Base-by-base conservation (phyloP, 1,140 invertebrate species). In the Drosophila insularis region DNA sequence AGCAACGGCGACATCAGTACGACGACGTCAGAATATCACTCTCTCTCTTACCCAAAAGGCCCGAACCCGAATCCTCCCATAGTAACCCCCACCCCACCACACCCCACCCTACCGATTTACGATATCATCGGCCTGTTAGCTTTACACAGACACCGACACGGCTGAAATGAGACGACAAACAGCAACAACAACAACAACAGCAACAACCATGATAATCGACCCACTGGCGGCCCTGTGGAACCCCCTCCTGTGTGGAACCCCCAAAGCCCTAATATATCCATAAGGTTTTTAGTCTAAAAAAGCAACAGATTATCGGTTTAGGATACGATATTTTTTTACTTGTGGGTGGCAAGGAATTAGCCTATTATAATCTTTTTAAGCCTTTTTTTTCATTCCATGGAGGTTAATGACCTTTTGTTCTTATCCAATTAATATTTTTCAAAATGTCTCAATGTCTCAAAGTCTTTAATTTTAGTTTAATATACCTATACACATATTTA, bases 171-270 rank as follows among this genome's bases (percentile, higher is more conserved):
- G 84, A 80, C 84, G 84, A 78, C 73, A 87, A 89, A 89, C 84
- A 50, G 21, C 62, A 37, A 11, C 35, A 37, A 37, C 11, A 37
- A 37, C 32, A 35, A 35, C 32, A 35, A 35, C 32, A 35, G 8
- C 32, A 35, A 43, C 43, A 87, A 71, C 58, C 84, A 76, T 78
- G 89, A 87, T 84, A 80, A 89, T 80, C 84, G 76, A 87, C 84
- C 84, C 84, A 87, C 73, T 80, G 84, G 80, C 84, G 84, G 80
- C 84, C 89, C 84, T 66, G 85, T 87, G 84, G 84, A 71, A 66
- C 58, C 35, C 58, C 35, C 58, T 35, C 10, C 27, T 27, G 27
- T 5, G 2, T 27, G 27, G 11, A 37, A 74, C 68, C 54, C 54
- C 21, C 54, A 53, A 74, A 55, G 66, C 60, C 35, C 59, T 71